phyloP scores from a whole-genome alignment of 2,113 vertebrate species.

The Callopanchax toddi region DNA sequence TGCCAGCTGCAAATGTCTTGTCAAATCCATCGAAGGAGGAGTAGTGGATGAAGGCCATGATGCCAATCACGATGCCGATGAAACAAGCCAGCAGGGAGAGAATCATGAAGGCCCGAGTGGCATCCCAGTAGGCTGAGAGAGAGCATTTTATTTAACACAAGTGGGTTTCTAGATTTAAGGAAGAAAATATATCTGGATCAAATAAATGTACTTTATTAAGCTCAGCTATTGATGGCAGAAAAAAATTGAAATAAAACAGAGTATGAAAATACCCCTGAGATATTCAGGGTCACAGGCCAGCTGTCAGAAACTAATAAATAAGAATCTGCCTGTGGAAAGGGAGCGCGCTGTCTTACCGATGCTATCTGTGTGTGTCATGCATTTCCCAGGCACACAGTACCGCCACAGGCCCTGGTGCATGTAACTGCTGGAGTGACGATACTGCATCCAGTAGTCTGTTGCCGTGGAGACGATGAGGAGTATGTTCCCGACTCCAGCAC shows the following conservation, averaged over 20 bases:
- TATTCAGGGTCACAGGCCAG: constrained; percentile 13
- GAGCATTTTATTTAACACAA: too few relatives aligned
- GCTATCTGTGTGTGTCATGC: constrained; percentile 82
- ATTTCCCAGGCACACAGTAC: constrained; percentile 82
- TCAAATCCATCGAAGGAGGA: constrained; percentile 80
- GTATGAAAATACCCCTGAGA: background rate
- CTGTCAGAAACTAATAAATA: constrained; percentile 35
- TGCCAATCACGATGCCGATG: constrained; percentile 80
- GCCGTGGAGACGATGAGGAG: constrained; percentile 83
- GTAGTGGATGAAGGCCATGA: constrained; percentile 83
- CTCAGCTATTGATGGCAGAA: too few relatives aligned
- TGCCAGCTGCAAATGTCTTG: constrained; percentile 82
- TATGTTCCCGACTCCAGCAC: constrained; percentile 81
- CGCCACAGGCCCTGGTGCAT: constrained; percentile 85
- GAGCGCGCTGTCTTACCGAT: constrained; percentile 69
- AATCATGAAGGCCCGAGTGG: constrained; percentile 83
- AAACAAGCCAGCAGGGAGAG: constrained; percentile 82
- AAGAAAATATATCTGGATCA: background rate
- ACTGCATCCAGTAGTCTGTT: constrained; percentile 86
- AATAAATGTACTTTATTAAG: too few relatives aligned
- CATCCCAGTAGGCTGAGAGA: constrained; percentile 81
- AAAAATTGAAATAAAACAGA: background rate
- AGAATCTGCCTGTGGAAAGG: background rate
- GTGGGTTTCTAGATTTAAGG: too few relatives aligned
- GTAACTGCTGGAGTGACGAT: constrained; percentile 80